Percentiles rank a stretch among this genome's conserved stretches.
These are phyloP conservation scores for Felis chaus DNA, from an alignment of 2,113 vertebrate genomes.

Conservation along the genomic window DNA sequence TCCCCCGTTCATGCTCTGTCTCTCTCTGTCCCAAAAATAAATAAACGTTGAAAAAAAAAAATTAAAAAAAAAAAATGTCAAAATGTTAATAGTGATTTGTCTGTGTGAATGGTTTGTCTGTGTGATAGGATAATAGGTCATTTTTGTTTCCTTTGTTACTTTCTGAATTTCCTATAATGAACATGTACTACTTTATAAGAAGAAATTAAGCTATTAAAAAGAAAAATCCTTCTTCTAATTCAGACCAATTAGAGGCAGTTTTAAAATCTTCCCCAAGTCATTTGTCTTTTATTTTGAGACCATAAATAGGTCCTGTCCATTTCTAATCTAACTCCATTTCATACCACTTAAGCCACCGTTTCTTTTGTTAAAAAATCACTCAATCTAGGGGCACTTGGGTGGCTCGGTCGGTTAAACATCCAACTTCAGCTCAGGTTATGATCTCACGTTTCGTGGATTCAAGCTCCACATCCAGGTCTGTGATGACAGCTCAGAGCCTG, in stretches of 20 bases:
- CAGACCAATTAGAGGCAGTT: not conserved
- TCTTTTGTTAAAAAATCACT: too few relatives aligned
- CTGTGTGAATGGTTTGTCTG: not conserved
- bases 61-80: too few relatives aligned
- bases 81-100: not conserved
- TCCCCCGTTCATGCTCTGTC: too few relatives aligned
- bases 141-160: not conserved
- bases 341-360: not conserved
- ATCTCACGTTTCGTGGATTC: too few relatives aligned
- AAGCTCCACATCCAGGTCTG: too few relatives aligned
- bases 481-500: too few relatives aligned
- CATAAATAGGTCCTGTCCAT: not conserved
- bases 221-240: not conserved
- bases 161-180: not conserved
- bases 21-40: too few relatives aligned
- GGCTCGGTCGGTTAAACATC: too few relatives aligned
- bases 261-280: not conserved
- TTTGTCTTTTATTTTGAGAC: conserved; percentile 16
- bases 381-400: too few relatives aligned
- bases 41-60: too few relatives aligned
- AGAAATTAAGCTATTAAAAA: conserved; percentile 4
- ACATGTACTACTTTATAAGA: not conserved
- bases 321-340: conserved; percentile 8
- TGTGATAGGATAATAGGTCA: not conserved
- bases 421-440: too few relatives aligned